These are phyloP conservation scores for Automeris io DNA, from an alignment of 2,888 invertebrate genomes.

Conservation along the genomic window DNA sequence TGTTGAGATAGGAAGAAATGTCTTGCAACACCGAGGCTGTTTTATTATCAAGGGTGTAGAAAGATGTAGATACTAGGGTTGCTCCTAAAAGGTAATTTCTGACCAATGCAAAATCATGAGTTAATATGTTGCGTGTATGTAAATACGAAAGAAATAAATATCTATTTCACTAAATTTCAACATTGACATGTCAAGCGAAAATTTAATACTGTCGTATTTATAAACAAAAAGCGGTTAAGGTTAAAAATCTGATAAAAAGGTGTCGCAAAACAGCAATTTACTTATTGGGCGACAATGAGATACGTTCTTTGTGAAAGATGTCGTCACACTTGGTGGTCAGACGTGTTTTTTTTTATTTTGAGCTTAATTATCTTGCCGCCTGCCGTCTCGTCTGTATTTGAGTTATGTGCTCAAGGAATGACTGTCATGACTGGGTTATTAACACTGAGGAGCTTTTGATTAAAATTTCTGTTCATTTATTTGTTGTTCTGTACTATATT, in stretches of 20 bases:
- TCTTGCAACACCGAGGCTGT: conserved; percentile 24
- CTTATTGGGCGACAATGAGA: conserved; percentile 10
- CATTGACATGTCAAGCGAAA: neutral
- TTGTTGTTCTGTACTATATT: too few species aligned
- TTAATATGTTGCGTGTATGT: neutral
- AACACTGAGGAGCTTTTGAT: conserved; percentile 24
- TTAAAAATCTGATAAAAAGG: neutral
- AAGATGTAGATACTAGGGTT: conserved; percentile 42
- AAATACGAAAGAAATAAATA: conserved; percentile 13
- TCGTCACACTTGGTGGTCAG: conserved; percentile 15
- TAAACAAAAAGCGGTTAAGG: conserved; percentile 1
- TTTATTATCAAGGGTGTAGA: conserved; percentile 52
- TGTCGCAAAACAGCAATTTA: conserved; percentile 3
- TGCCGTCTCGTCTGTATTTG: conserved; percentile 39
- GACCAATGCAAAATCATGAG: too few species aligned
- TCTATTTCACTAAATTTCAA: conserved; percentile 14
- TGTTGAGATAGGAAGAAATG: conserved; percentile 22
- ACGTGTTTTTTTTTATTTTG: conserved; percentile 28
- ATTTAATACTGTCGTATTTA: neutral
- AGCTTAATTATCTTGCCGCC: conserved; percentile 35
- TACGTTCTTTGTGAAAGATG: conserved; percentile 33
- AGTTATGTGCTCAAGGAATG: conserved; percentile 24
- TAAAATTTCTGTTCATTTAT: conserved; percentile 16
- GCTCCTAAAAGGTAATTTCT: conserved; percentile 9
- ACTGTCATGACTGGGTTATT: conserved; percentile 18